Percentiles rank a stretch among this genome's conserved stretches.
Evolutionary conservation across 2,113 vertebrate species (phyloP).

Genomic region (Ia io): DNA sequence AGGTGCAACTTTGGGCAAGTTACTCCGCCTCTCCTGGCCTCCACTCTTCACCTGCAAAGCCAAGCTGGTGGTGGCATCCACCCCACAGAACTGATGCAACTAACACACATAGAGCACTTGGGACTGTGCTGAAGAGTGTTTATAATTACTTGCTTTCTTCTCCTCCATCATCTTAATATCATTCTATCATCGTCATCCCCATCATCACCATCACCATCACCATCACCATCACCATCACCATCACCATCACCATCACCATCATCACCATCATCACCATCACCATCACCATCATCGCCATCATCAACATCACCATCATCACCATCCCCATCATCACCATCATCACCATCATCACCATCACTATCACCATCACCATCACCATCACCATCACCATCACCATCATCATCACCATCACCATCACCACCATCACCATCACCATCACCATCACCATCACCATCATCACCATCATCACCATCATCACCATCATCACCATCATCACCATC

Average conservation of each 20-base stretch:
- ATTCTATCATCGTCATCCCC: not conserved
- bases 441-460: not conserved
- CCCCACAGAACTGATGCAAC: not conserved
- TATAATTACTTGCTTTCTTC: not conserved
- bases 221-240: not conserved
- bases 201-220: not conserved
- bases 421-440: not conserved
- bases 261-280: not conserved
- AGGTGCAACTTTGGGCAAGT: not conserved
- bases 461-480: not conserved
- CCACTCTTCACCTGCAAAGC: not conserved
- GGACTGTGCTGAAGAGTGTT: not conserved
- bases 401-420: not conserved
- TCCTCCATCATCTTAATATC: not conserved
- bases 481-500: accelerated
- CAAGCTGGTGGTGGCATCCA: not conserved
- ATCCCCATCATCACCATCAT: not conserved
- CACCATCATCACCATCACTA: not conserved
- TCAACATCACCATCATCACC: not conserved
- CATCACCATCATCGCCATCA: not conserved
- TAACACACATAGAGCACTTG: not conserved
- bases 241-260: not conserved
- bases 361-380: not conserved
- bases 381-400: accelerated
- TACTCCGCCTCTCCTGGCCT: not conserved